Evolutionary conservation across 2,797 vertebrate genomes (phyloP).

Genomic region (Pantherophis vulpinus): DNA sequence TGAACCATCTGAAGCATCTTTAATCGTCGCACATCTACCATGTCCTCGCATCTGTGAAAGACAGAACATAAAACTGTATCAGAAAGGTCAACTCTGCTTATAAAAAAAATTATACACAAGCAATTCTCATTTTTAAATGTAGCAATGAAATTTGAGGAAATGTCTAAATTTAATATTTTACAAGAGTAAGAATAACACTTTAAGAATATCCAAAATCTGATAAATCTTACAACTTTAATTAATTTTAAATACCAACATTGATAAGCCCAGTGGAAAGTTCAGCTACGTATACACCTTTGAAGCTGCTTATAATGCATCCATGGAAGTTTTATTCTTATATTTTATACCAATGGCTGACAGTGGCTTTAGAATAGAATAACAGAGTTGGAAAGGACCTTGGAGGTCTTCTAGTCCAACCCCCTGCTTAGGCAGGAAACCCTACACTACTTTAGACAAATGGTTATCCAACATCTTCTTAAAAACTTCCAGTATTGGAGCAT

Average conservation of each 20-base stretch:
- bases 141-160: not conserved
- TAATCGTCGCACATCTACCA: slow-evolving; percentile 95
- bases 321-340: not conserved
- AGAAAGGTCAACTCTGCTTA: not conserved
- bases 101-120: not conserved
- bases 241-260: not conserved
- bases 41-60: slow-evolving; percentile 90
- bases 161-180: not conserved
- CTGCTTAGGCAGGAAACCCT: too few relatives aligned
- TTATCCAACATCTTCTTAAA: too few relatives aligned
- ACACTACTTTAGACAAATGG: too few relatives aligned
- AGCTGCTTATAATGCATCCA: not conserved
- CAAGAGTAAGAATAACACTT: not conserved
- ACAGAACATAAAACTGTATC: slow-evolving; percentile 29
- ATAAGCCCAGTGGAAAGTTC: not conserved
- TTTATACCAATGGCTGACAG: not conserved
- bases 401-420: too few relatives aligned
- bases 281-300: not conserved
- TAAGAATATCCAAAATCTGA: not conserved
- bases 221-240: not conserved
- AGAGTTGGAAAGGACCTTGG: too few relatives aligned
- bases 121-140: not conserved
- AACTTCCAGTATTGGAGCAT: too few relatives aligned
- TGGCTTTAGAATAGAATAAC: too few relatives aligned
- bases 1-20: slow-evolving; percentile 99